Conservation (phyloP, 2,888 invertebrate genomes). For the Epistrophella euchroma region DNA sequence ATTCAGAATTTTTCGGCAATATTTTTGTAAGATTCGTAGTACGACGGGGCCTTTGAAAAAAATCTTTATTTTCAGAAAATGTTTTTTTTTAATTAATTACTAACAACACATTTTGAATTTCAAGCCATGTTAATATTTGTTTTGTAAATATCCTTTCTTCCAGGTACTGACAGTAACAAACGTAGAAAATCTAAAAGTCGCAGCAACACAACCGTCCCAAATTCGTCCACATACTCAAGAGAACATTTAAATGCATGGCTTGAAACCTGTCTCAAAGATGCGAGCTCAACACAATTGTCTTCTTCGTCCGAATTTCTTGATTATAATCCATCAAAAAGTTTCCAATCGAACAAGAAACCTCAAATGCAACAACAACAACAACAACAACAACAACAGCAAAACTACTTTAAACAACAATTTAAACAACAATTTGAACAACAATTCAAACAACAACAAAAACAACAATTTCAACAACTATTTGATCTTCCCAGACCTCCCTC, state of each 20-base stretch:
- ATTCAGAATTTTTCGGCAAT: too few relatives aligned
- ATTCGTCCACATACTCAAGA: constrained; percentile 79
- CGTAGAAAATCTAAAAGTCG: constrained; percentile 83
- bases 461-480: constrained; percentile 63
- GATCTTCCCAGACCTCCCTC: constrained; percentile 54
- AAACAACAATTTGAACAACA: constrained; percentile 72
- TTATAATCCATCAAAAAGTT: constrained; percentile 81
- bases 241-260: constrained; percentile 83
- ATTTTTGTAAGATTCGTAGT: too few relatives aligned
- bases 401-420: constrained; percentile 74
- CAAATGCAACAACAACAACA: constrained; percentile 57
- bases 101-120: too few relatives aligned
- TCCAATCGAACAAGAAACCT: constrained; percentile 66
- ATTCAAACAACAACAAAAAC: constrained; percentile 66
- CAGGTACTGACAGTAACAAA: constrained; percentile 80
- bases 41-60: too few relatives aligned
- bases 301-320: constrained; percentile 83
- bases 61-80: too few relatives aligned
- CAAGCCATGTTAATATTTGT: neutral
- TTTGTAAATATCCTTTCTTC: constrained; percentile 36
- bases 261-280: constrained; percentile 83
- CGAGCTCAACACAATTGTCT: constrained; percentile 81
- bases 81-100: too few relatives aligned
- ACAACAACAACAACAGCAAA: constrained; percentile 58
- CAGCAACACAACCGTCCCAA: constrained; percentile 79